Evolutionary conservation across 92 coral and sea anemone species (phyloP).

Genomic region (Plumapathes pennacea): DNA sequence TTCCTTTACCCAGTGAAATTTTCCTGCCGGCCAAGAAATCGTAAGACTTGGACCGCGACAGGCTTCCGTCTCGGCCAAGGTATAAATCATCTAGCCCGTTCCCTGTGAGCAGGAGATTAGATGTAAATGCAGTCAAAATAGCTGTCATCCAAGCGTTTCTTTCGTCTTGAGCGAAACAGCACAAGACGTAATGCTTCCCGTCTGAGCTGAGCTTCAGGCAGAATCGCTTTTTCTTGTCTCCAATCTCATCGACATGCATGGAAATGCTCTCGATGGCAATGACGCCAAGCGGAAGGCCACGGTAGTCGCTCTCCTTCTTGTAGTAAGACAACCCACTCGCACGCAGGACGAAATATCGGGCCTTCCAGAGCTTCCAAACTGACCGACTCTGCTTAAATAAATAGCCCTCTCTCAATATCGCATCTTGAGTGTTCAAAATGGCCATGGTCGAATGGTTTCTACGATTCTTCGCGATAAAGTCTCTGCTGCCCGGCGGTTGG

Average conservation of each 20-base stretch:
- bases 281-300: slow-evolving; percentile 78
- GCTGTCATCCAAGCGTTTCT: slow-evolving; percentile 93
- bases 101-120: slow-evolving; percentile 72
- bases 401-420: slow-evolving; percentile 84
- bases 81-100: slow-evolving; percentile 41
- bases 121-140: slow-evolving; percentile 79
- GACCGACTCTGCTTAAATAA: slow-evolving; percentile 91
- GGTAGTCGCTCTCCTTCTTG: slow-evolving; percentile 75
- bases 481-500: too few species aligned
- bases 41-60: slow-evolving; percentile 70
- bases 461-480: too few species aligned
- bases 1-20: slow-evolving; percentile 30
- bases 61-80: slow-evolving; percentile 27
- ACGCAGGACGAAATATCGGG: slow-evolving; percentile 86
- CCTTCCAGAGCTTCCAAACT: slow-evolving; percentile 96
- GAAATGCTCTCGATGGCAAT: slow-evolving; percentile 74
- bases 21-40: slow-evolving; percentile 59
- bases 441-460: slow-evolving; percentile 54
- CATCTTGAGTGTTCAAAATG: slow-evolving; percentile 62
- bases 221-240: slow-evolving; percentile 77
- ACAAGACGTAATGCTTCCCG: slow-evolving; percentile 72
- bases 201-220: slow-evolving; percentile 81
- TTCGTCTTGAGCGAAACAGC: slow-evolving; percentile 95
- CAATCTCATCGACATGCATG: slow-evolving; percentile 83
- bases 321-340: slow-evolving; percentile 82